Evolutionary conservation across 2,113 vertebrate species (phyloP).

Genomic region (Excalfactoria chinensis): DNA sequence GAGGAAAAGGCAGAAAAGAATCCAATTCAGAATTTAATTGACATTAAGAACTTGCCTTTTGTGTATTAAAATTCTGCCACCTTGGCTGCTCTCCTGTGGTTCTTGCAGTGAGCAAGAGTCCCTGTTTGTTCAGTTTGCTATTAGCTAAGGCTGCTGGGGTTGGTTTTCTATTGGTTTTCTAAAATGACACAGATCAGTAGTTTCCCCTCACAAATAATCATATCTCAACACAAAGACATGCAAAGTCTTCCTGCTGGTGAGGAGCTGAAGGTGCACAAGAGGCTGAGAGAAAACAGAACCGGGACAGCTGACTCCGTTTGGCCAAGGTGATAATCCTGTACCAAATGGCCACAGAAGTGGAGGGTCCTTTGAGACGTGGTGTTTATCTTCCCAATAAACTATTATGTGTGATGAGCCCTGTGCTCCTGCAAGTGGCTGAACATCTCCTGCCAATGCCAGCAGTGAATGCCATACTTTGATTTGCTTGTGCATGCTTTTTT

Average conservation of each 20-base stretch:
- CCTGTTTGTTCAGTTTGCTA: not conserved
- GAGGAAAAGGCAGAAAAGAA: not conserved
- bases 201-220: not conserved
- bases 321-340: no score
- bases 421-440: no score
- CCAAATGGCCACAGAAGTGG: no score
- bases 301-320: no score
- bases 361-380: no score
- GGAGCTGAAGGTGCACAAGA: no score
- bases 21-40: slow-evolving; percentile 15
- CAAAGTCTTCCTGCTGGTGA: not conserved
- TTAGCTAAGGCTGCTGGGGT: accelerated
- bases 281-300: no score
- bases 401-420: no score
- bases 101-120: not conserved
- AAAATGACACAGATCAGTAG: not conserved
- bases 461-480: no score
- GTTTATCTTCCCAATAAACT: no score
- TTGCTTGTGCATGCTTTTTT: no score
- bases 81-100: not conserved
- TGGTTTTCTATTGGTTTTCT: not conserved
- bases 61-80: not conserved
- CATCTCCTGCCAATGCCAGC: no score
- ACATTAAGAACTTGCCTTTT: not conserved
- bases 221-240: not conserved